phyloP scores from a whole-genome alignment of 2,797 vertebrate genomes.

The Cichlasoma orientale region DNA sequence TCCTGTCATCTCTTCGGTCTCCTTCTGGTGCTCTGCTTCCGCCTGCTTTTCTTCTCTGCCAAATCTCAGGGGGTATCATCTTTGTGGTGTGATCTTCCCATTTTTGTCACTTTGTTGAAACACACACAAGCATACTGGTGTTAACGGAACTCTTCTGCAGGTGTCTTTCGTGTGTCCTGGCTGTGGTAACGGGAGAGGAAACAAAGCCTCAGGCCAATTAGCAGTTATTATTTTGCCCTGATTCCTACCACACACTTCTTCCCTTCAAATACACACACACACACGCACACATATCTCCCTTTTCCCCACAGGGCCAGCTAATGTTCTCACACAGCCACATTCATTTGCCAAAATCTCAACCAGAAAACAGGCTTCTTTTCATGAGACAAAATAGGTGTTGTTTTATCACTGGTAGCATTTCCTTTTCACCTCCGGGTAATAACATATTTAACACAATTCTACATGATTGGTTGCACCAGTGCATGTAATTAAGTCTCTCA shows the following conservation, averaged over 20 bases:
- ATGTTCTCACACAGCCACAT: constrained; percentile 50
- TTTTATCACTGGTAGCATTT: constrained; percentile 65
- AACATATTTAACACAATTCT: constrained; percentile 64
- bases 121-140: constrained; percentile 41
- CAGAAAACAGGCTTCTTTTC: constrained; percentile 25
- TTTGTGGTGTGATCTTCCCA: constrained; percentile 67
- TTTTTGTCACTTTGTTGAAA: constrained; percentile 42
- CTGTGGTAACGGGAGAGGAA: constrained; percentile 56
- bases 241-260: constrained; percentile 39
- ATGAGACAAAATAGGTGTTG: constrained; percentile 51
- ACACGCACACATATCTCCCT: neutral
- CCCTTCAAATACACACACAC: neutral
- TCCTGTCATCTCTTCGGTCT: constrained; percentile 41
- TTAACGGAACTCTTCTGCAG: constrained; percentile 64
- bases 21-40: constrained; percentile 51
- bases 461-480: constrained; percentile 59
- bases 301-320: constrained; percentile 39
- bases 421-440: constrained; percentile 68
- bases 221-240: constrained; percentile 77
- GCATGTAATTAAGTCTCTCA: constrained; percentile 61
- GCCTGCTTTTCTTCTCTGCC: constrained; percentile 48
- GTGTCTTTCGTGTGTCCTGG: constrained; percentile 62
- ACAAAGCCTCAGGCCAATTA: constrained; percentile 79
- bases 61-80: constrained; percentile 49
- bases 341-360: constrained; percentile 43